A percentile compares a stretch with the other conserved stretches of the same genome.
Evolutionary conservation across 2,888 invertebrate genomes (phyloP).

Genomic region (Tenthredo livida): DNA sequence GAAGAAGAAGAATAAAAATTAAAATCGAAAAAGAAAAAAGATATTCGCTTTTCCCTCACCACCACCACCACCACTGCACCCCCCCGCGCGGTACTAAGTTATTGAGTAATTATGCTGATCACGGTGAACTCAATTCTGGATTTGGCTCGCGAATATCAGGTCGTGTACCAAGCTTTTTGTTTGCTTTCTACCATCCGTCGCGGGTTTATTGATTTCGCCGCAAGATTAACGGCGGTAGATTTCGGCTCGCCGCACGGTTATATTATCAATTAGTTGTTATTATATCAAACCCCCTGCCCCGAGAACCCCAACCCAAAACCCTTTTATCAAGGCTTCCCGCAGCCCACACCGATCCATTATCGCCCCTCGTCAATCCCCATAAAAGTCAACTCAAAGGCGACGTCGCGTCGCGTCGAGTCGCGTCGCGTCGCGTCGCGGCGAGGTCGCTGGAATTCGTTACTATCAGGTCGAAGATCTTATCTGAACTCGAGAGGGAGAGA

Average conservation of each 20-base stretch:
- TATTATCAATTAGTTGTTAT: slow-evolving; percentile 48
- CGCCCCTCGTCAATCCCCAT: slow-evolving; percentile 46
- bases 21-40: background rate
- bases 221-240: slow-evolving; percentile 26
- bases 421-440: too few species aligned
- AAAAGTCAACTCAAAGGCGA: slow-evolving; percentile 49
- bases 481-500: too few species aligned
- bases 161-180: slow-evolving; percentile 15
- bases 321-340: background rate
- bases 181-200: slow-evolving; percentile 21
- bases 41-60: slow-evolving; percentile 8
- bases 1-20: background rate
- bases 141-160: slow-evolving; percentile 30
- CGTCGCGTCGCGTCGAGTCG: slow-evolving; percentile 33
- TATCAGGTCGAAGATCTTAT: slow-evolving; percentile 35
- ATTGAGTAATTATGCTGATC: slow-evolving; percentile 47
- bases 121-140: slow-evolving; percentile 31
- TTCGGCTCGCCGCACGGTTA: slow-evolving; percentile 25
- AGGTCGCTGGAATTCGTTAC: slow-evolving; percentile 23
- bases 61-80: background rate
- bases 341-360: slow-evolving; percentile 45
- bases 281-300: slow-evolving; percentile 14
- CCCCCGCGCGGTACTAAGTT: background rate
- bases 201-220: slow-evolving; percentile 26
- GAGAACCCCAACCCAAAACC: background rate